Percentiles rank a stretch among this genome's conserved stretches.
Evolutionary conservation across 1,140 invertebrate genomes (phyloP).

Genomic region (Drepana arcuata): DNA sequence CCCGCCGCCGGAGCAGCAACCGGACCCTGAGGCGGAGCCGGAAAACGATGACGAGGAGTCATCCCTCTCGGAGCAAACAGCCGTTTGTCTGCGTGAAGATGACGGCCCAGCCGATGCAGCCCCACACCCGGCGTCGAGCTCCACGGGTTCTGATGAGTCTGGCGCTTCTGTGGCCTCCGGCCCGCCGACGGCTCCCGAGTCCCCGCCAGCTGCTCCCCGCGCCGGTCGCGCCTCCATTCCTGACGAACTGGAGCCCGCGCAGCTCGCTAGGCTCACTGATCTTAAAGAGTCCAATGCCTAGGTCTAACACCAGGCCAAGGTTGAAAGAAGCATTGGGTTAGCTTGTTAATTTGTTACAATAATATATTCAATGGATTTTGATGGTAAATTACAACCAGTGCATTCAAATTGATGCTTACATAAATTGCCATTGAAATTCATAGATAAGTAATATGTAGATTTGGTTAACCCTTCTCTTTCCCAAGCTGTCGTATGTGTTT

Average conservation of each 20-base stretch:
- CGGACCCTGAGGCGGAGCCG: conserved; percentile 52
- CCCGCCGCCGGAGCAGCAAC: conserved; percentile 68
- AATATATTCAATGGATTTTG: too few species aligned
- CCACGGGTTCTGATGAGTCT: conserved; percentile 51
- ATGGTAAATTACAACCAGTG: too few species aligned
- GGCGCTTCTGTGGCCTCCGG: conserved; percentile 41
- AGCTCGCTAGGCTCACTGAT: conserved; percentile 86
- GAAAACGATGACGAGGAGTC: conserved; percentile 53
- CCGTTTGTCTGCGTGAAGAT: conserved; percentile 47
- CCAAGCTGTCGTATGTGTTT: too few species aligned
- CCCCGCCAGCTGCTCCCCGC: conserved; percentile 77
- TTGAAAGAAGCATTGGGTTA: too few species aligned
- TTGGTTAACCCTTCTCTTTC: too few species aligned
- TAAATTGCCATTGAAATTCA: too few species aligned
- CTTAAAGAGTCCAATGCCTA: conserved; percentile 92
- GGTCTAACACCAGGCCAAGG: conserved; percentile 22
- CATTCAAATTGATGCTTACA: too few species aligned
- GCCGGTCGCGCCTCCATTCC: conserved; percentile 85
- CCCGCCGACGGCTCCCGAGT: conserved; percentile 52
- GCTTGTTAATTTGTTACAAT: too few species aligned
- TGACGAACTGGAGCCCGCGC: conserved; percentile 87
- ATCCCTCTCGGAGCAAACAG: conserved; percentile 51
- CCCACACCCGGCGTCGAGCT: conserved; percentile 47
- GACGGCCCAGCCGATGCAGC: conserved; percentile 38
- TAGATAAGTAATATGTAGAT: too few species aligned